Percentiles rank a stretch among this genome's conserved stretches.
These are phyloP conservation scores for Acleris emargana DNA, from an alignment of 2,888 invertebrate species.

Conservation along the genomic window DNA sequence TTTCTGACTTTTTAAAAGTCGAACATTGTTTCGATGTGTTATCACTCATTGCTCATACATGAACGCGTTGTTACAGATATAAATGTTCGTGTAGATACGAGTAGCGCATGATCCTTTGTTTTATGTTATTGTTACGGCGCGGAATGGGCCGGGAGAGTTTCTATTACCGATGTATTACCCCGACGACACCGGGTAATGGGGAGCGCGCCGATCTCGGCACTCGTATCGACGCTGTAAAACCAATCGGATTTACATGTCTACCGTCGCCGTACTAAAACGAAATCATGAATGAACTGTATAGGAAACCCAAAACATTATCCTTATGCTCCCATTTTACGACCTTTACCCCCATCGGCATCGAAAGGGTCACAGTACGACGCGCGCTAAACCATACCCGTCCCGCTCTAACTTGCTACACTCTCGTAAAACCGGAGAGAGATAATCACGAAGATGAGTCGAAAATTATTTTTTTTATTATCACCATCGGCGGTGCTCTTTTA, in stretches of 20 bases:
- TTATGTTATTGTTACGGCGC: slow-evolving; percentile 37
- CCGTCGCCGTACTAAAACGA: slow-evolving; percentile 79
- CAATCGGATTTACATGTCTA: slow-evolving; percentile 83
- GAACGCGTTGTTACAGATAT: neutral
- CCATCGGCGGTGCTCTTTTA: slow-evolving; percentile 85
- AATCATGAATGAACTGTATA: slow-evolving; percentile 84
- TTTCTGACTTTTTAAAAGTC: slow-evolving; percentile 12
- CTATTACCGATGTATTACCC: slow-evolving; percentile 73
- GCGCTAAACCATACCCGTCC: slow-evolving; percentile 68
- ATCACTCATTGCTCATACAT: slow-evolving; percentile 6
- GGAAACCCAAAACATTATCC: slow-evolving; percentile 83
- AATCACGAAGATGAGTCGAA: slow-evolving; percentile 83
- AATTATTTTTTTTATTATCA: slow-evolving; percentile 84
- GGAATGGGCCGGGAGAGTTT: slow-evolving; percentile 45
- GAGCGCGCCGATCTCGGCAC: slow-evolving; percentile 64
- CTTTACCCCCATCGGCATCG: slow-evolving; percentile 81
- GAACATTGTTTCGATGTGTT: neutral
- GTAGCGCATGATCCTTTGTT: slow-evolving; percentile 35
- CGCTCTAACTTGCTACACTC: slow-evolving; percentile 56
- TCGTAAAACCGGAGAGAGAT: slow-evolving; percentile 76
- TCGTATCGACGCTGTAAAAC: slow-evolving; percentile 72
- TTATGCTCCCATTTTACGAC: slow-evolving; percentile 84
- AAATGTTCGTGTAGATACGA: slow-evolving; percentile 8
- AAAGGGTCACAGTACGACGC: slow-evolving; percentile 82
- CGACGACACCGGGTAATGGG: slow-evolving; percentile 64